These are phyloP conservation scores for Empis stercorea DNA, from an alignment of 2,888 invertebrate species.

Conservation along the genomic window DNA sequence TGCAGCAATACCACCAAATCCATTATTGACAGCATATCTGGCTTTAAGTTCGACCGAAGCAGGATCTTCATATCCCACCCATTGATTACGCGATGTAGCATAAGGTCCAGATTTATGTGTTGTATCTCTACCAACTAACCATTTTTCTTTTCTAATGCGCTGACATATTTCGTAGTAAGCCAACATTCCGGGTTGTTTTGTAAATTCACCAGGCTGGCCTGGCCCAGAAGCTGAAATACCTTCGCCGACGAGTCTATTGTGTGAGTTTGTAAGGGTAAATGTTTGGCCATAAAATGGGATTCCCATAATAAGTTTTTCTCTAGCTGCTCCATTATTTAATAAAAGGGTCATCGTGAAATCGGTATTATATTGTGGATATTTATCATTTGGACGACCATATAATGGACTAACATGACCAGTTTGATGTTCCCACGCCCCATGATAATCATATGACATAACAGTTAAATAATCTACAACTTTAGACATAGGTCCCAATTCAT, in stretches of 20 bases:
- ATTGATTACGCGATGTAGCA: slow-evolving; percentile 66
- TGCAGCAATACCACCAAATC: slow-evolving; percentile 69
- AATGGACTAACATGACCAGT: slow-evolving; percentile 76
- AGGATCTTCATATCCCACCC: slow-evolving; percentile 81
- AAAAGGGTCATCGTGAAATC: slow-evolving; percentile 71
- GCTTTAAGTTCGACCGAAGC: slow-evolving; percentile 65
- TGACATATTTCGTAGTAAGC: slow-evolving; percentile 78
- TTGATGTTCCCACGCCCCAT: slow-evolving; percentile 72
- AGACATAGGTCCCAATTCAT: slow-evolving; percentile 61
- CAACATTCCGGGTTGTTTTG: slow-evolving; percentile 76
- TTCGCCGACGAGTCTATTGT: slow-evolving; percentile 36
- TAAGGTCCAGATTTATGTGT: slow-evolving; percentile 54
- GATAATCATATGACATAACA: slow-evolving; percentile 80
- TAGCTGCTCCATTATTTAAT: slow-evolving; percentile 57
- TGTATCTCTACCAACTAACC: slow-evolving; percentile 49
- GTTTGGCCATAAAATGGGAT: slow-evolving; percentile 80
- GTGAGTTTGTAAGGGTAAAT: slow-evolving; percentile 47
- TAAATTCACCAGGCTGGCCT: slow-evolving; percentile 67
- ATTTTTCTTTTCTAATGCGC: slow-evolving; percentile 51
- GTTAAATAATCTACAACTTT: slow-evolving; percentile 64
- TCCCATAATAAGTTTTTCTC: slow-evolving; percentile 64
- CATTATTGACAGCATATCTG: slow-evolving; percentile 55
- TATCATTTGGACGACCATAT: slow-evolving; percentile 49
- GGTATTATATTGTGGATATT: slow-evolving; percentile 62
- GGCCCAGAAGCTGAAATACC: slow-evolving; percentile 58